A percentile compares a stretch with the other conserved stretches of the same genome.
phyloP scores from a whole-genome alignment of 2,888 invertebrate species.

The Mythimna pallens region DNA sequence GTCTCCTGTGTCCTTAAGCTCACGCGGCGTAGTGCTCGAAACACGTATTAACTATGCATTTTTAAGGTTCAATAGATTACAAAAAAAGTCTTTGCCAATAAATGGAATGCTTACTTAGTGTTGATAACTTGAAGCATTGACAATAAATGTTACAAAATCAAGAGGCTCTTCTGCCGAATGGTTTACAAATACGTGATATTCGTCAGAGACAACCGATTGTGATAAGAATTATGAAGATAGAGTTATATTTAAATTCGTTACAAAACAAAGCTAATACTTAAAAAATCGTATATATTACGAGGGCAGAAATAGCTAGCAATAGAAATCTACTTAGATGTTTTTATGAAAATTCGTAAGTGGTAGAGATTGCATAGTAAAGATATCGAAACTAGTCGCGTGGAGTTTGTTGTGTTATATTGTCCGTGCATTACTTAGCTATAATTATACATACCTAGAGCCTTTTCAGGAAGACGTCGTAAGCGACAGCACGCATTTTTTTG shows the following conservation, averaged over 20 bases:
- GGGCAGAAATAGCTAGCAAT: constrained; percentile 38
- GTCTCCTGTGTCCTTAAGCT: not conserved
- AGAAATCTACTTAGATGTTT: constrained; percentile 40
- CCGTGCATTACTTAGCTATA: constrained; percentile 39
- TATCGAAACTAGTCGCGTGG: constrained; percentile 39
- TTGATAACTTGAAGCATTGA: constrained; percentile 33
- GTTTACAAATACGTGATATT: constrained; percentile 38
- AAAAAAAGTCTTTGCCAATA: constrained; percentile 16
- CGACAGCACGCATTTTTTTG: no score
- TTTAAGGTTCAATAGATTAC: not conserved
- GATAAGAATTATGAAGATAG: constrained; percentile 40
- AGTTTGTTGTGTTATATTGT: constrained; percentile 31
- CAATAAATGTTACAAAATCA: constrained; percentile 48
- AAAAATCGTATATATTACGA: constrained; percentile 17
- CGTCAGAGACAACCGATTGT: constrained; percentile 46
- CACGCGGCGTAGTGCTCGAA: not conserved
- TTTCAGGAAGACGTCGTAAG: no score
- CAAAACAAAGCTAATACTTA: constrained; percentile 20
- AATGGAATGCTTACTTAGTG: constrained; percentile 38
- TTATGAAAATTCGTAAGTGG: constrained; percentile 24
- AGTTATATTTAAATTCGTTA: constrained; percentile 35
- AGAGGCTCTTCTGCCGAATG: constrained; percentile 8
- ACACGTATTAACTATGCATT: not conserved
- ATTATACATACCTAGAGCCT: constrained; percentile 10
- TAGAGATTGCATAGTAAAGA: constrained; percentile 21